A percentile compares a stretch with the other conserved stretches of the same genome.
Evolutionary conservation across 1,140 invertebrate species (phyloP).

Genomic region (Pectinophora gossypiella): DNA sequence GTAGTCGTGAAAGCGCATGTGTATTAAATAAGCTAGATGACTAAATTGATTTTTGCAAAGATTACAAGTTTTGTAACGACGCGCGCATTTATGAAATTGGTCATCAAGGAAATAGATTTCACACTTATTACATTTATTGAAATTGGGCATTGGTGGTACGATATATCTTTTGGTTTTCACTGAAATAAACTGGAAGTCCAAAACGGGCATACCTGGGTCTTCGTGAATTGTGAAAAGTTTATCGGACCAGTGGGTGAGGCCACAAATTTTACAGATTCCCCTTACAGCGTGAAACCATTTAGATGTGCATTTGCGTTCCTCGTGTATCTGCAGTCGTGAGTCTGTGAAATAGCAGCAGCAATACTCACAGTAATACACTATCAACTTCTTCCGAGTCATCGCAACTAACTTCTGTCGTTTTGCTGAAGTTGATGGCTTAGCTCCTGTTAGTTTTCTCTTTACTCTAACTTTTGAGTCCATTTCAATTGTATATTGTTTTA

Average conservation of each 20-base stretch:
- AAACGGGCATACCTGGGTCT: background rate
- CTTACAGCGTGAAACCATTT: background rate
- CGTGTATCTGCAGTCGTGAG: background rate
- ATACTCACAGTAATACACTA: background rate
- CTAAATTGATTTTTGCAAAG: conserved; percentile 17
- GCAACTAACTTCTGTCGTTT: no score
- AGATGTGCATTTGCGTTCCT: background rate
- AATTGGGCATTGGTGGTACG: conserved; percentile 7
- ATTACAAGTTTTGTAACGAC: conserved; percentile 6
- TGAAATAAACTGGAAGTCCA: background rate
- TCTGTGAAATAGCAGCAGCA: background rate
- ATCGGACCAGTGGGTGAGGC: background rate
- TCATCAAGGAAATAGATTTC: conserved; percentile 7
- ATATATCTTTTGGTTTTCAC: background rate
- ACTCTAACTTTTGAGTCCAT: no score
- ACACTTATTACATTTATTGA: conserved; percentile 12
- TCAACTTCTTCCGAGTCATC: no score
- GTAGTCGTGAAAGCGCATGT: conserved; percentile 17
- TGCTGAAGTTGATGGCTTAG: no score
- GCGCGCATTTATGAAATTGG: conserved; percentile 8
- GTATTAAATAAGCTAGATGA: conserved; percentile 6
- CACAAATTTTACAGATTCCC: background rate
- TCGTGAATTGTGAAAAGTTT: background rate
- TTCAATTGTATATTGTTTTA: no score
- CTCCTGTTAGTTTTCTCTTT: no score